phyloP scores from a whole-genome alignment of 1,140 invertebrate species.

The Hycleus cichorii region DNA sequence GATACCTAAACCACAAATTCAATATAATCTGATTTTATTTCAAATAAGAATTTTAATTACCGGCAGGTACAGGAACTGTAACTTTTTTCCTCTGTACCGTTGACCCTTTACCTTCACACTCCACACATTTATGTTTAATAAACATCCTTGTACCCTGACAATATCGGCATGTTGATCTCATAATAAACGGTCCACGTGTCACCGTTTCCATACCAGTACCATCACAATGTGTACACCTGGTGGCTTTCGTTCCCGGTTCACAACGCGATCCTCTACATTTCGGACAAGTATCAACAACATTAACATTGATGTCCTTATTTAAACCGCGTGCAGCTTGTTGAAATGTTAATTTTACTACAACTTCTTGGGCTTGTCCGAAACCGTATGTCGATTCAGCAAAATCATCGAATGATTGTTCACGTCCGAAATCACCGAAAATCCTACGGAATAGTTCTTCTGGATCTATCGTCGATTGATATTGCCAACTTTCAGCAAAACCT shows the following conservation, averaged over 20 bases:
- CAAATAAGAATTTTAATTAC: slow-evolving; percentile 38
- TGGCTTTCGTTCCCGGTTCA: slow-evolving; percentile 82
- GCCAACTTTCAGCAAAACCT: slow-evolving; percentile 63
- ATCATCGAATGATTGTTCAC: slow-evolving; percentile 59
- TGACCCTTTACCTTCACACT: slow-evolving; percentile 91
- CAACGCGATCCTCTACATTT: slow-evolving; percentile 80
- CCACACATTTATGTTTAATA: slow-evolving; percentile 85
- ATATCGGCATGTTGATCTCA: slow-evolving; percentile 90
- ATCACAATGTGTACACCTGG: slow-evolving; percentile 86
- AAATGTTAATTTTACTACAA: slow-evolving; percentile 86
- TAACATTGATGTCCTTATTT: slow-evolving; percentile 88
- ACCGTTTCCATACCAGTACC: slow-evolving; percentile 96
- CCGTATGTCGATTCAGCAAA: slow-evolving; percentile 83
- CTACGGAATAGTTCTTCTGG: slow-evolving; percentile 93
- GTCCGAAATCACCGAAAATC: slow-evolving; percentile 70
- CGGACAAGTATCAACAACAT: slow-evolving; percentile 86
- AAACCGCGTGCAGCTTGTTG: slow-evolving; percentile 92
- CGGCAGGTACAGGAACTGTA: slow-evolving; percentile 93
- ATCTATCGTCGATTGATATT: slow-evolving; percentile 82
- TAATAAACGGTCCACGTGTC: slow-evolving; percentile 89
- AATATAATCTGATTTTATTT: background rate
- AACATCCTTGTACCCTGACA: slow-evolving; percentile 83
- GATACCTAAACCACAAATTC: slow-evolving; percentile 50
- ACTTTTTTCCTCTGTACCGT: slow-evolving; percentile 84
- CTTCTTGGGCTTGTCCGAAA: slow-evolving; percentile 82